phyloP scores from a whole-genome alignment of 2,888 invertebrate species.

The Syrista parreyssii region DNA sequence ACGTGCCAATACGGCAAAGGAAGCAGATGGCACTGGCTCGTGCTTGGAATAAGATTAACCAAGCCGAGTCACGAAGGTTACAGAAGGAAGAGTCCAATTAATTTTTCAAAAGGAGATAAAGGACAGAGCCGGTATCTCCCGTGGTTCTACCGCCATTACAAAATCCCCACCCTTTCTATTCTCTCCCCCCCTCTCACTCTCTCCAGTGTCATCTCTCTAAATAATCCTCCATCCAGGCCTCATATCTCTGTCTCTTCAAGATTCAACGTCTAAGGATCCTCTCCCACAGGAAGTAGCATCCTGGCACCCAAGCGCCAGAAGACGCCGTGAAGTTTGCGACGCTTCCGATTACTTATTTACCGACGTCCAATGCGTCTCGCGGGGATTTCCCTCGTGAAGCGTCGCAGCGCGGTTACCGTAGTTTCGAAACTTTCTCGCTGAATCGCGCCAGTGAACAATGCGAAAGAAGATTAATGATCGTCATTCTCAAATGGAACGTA shows the following conservation, averaged over 20 bases:
- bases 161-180: conserved; percentile 5
- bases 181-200: not conserved
- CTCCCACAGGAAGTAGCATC: not conserved
- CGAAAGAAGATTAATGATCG: conserved; percentile 15
- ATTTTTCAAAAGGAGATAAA: not conserved
- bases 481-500: conserved; percentile 23
- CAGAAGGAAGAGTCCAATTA: not conserved
- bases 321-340: not conserved
- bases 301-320: not conserved
- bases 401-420: not conserved
- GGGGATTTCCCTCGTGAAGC: not conserved
- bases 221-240: not conserved
- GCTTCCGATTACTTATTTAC: not conserved
- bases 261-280: not conserved
- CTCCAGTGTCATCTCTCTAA: not conserved
- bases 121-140: not conserved
- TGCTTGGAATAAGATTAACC: not conserved
- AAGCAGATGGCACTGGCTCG: not conserved
- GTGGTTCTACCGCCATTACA: conserved; percentile 3
- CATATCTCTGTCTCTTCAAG: not conserved
- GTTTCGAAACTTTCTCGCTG: conserved; percentile 16
- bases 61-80: not conserved
- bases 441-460: conserved; percentile 2
- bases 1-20: not conserved
- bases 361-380: not conserved